A percentile compares a stretch with the other conserved stretches of the same genome.
phyloP scores from a whole-genome alignment of 2,888 invertebrate species.

The Brenthis daphne region DNA sequence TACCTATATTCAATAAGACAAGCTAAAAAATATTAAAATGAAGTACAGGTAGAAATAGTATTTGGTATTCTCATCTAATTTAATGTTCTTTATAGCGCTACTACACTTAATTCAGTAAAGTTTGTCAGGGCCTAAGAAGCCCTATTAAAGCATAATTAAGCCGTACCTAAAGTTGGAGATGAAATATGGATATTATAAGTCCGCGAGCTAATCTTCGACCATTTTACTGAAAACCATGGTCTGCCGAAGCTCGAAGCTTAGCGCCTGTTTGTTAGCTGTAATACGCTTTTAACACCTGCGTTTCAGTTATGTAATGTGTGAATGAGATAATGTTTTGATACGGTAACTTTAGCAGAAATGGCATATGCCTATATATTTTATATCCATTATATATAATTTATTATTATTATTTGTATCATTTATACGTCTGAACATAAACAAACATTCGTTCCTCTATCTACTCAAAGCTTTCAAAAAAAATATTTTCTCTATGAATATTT shows the following conservation, averaged over 20 bases:
- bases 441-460: too few species aligned
- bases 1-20: too few species aligned
- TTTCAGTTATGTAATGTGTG: slow-evolving; percentile 62
- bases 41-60: background rate
- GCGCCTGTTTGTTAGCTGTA: slow-evolving; percentile 76
- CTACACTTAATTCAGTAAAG: slow-evolving; percentile 19
- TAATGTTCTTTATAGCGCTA: slow-evolving; percentile 10
- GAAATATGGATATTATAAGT: slow-evolving; percentile 65
- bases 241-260: slow-evolving; percentile 73
- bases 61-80: slow-evolving; percentile 8
- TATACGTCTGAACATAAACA: too few species aligned
- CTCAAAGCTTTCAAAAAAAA: too few species aligned
- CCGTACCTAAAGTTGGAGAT: slow-evolving; percentile 59
- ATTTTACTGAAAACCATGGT: slow-evolving; percentile 66
- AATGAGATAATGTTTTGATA: slow-evolving; percentile 50
- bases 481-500: background rate
- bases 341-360: background rate
- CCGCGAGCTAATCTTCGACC: slow-evolving; percentile 72
- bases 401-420: background rate
- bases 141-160: slow-evolving; percentile 52
- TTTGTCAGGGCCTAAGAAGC: slow-evolving; percentile 35
- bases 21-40: background rate
- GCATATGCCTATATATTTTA: background rate
- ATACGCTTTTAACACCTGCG: slow-evolving; percentile 79
- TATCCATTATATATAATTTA: background rate